phyloP scores from a whole-genome alignment of 2,113 vertebrate genomes.

The Perca schrenkii region DNA sequence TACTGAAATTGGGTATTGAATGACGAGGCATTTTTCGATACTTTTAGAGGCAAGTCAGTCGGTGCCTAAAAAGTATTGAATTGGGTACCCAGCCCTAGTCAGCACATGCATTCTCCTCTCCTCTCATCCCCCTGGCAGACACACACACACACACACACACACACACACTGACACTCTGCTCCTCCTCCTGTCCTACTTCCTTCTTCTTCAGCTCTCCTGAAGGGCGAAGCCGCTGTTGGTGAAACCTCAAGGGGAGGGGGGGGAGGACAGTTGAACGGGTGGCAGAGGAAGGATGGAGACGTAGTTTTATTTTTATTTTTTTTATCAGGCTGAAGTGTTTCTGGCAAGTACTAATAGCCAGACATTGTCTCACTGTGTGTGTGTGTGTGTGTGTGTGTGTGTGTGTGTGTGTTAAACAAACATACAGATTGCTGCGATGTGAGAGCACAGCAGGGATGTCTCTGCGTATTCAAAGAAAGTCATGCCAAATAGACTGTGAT shows the following conservation, averaged over 20 bases:
- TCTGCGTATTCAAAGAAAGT: constrained; percentile 23
- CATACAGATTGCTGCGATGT: constrained; percentile 30
- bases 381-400: too few relatives aligned
- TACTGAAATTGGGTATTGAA: too few relatives aligned
- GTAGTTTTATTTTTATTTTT: neutral
- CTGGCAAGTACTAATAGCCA: constrained; percentile 8
- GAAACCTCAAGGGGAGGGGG: neutral
- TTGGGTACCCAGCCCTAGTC: neutral
- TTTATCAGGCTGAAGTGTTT: constrained; percentile 4
- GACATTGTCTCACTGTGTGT: constrained; percentile 6
- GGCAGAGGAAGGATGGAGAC: constrained; percentile 10
- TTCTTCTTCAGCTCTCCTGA: constrained; percentile 62
- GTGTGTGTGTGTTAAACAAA: neutral
- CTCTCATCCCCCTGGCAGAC: constrained; percentile 43
- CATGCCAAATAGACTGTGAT: constrained; percentile 10
- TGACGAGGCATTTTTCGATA: too few relatives aligned
- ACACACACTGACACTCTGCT: constrained; percentile 15
- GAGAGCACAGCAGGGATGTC: constrained; percentile 37
- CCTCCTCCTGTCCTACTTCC: constrained; percentile 79
- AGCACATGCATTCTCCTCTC: constrained; percentile 1
- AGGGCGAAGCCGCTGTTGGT: constrained; percentile 57
- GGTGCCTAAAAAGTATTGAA: too few relatives aligned
- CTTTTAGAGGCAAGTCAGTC: too few relatives aligned
- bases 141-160: neutral
- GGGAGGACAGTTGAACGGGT: neutral